A percentile compares a stretch with the other conserved stretches of the same genome.
Conservation (phyloP, 1,140 invertebrate genomes). For the Mesaphorura yosii region DNA sequence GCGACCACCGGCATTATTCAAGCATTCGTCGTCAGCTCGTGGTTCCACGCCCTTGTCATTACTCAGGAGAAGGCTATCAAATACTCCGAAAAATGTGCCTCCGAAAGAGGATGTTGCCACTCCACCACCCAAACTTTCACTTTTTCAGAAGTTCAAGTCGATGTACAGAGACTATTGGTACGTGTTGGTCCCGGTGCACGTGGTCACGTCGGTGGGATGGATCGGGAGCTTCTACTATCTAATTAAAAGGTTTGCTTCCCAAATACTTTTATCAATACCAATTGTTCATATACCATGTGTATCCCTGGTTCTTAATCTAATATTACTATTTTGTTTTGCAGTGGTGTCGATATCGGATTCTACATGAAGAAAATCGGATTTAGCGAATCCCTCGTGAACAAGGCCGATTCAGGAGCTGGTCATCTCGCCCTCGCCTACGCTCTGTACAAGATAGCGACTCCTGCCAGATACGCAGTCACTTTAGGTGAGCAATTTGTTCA, state of each 20-base stretch:
- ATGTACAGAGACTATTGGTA: conserved; percentile 89
- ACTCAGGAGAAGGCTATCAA: too few species aligned
- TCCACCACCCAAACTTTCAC: conserved; percentile 40
- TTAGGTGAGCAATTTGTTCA: conserved; percentile 47
- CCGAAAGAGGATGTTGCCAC: neutral
- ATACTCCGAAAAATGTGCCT: neutral
- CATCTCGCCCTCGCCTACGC: conserved; percentile 76
- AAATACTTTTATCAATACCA: conserved; percentile 3
- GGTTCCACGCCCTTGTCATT: too few species aligned
- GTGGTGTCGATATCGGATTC: conserved; percentile 73
- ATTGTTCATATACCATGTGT: neutral
- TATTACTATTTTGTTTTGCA: conserved; percentile 39
- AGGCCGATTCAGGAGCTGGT: conserved; percentile 64
- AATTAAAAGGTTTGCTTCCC: conserved; percentile 61
- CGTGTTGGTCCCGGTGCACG: conserved; percentile 73
- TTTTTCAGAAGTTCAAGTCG: conserved; percentile 75
- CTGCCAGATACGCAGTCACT: conserved; percentile 78
- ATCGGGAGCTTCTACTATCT: conserved; percentile 70
- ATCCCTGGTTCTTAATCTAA: neutral
- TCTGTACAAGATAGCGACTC: conserved; percentile 82
- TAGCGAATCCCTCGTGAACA: conserved; percentile 60
- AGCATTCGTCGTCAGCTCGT: too few species aligned
- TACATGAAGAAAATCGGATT: conserved; percentile 60
- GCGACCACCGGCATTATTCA: too few species aligned
- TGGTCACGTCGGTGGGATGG: conserved; percentile 74